Conservation (phyloP, 2,797 vertebrate species). For the Capromys pilorides region DNA sequence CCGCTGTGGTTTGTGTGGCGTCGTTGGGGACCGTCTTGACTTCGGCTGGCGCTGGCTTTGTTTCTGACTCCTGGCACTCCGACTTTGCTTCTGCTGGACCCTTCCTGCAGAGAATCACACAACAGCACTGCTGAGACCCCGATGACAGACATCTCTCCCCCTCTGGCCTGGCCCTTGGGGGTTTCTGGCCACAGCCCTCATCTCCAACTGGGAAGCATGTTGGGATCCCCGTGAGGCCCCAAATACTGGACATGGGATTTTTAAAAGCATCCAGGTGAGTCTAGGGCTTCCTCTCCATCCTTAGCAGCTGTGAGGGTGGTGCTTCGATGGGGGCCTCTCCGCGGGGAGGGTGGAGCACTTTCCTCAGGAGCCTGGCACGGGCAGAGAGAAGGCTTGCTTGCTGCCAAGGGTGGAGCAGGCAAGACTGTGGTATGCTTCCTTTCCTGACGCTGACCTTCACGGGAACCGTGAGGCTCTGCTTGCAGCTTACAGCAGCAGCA, state of each 20-base stretch:
- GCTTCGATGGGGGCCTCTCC: background rate
- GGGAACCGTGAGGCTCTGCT: background rate
- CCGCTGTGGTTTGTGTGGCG: conserved; percentile 93
- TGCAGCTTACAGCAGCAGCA: background rate
- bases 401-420: background rate
- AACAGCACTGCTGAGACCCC: conserved; percentile 71
- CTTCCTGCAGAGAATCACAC: conserved; percentile 88
- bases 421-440: background rate
- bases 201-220: background rate
- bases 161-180: background rate
- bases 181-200: fast-evolving
- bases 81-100: conserved; percentile 90
- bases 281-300: background rate
- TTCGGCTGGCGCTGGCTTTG: conserved; percentile 89
- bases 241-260: background rate
- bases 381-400: background rate
- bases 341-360: background rate
- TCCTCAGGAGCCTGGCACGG: background rate
- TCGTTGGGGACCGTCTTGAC: conserved; percentile 92
- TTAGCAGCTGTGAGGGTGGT: background rate
- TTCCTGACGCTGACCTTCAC: background rate
- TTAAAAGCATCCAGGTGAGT: conserved; percentile 10
- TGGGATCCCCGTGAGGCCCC: background rate
- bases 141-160: background rate
- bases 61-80: conserved; percentile 88